Evolutionary conservation across 2,113 vertebrate species (phyloP).

Genomic region (Narcine bancroftii): DNA sequence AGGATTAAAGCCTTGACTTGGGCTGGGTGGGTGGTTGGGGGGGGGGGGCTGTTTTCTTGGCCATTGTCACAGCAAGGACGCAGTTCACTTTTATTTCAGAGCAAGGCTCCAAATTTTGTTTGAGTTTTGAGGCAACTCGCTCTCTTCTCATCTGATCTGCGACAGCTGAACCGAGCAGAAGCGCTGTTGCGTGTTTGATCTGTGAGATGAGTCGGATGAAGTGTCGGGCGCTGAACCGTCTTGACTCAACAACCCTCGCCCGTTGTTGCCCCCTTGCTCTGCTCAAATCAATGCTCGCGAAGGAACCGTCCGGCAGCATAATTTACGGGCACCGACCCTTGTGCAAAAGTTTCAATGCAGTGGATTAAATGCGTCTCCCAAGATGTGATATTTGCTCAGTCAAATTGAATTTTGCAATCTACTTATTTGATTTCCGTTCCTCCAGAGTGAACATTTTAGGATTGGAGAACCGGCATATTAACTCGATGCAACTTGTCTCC

Average conservation of each 20-base stretch:
- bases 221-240: neutral
- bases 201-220: neutral
- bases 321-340: neutral
- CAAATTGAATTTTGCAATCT: neutral
- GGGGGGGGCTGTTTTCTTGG: too few species aligned
- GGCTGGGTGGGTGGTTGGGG: too few species aligned
- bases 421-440: neutral
- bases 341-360: neutral
- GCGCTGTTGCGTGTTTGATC: neutral
- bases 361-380: neutral
- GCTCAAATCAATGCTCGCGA: neutral
- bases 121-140: neutral
- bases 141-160: neutral
- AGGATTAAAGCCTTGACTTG: too few species aligned
- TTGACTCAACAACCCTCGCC: too few species aligned
- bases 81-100: neutral
- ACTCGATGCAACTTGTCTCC: neutral
- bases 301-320: neutral
- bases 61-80: neutral
- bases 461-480: neutral
- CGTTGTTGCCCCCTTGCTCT: too few species aligned
- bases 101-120: neutral
- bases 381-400: neutral
- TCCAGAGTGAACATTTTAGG: neutral
- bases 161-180: neutral